These are phyloP conservation scores for Aricia agestis DNA, from an alignment of 1,140 invertebrate genomes.

Conservation along the genomic window DNA sequence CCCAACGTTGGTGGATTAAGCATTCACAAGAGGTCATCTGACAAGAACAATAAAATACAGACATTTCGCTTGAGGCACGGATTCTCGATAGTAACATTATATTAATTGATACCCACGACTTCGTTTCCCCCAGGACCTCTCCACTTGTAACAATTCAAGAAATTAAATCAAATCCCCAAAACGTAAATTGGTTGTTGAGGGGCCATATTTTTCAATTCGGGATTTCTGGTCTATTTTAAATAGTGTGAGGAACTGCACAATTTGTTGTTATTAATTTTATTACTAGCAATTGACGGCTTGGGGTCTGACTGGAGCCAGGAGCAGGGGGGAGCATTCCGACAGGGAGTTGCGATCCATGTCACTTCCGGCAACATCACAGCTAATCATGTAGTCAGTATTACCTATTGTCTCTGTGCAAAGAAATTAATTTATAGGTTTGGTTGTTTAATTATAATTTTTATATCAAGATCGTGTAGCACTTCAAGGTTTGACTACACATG, in stretches of 20 bases:
- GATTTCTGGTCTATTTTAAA: slow-evolving; percentile 18
- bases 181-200: neutral
- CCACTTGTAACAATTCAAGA: neutral
- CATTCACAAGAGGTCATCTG: too few relatives aligned
- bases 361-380: neutral
- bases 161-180: neutral
- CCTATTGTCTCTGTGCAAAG: too few relatives aligned
- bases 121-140: neutral
- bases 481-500: too few relatives aligned
- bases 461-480: too few relatives aligned
- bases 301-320: slow-evolving; percentile 4
- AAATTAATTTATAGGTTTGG: too few relatives aligned
- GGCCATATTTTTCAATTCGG: neutral
- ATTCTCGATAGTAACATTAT: neutral
- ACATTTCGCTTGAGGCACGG: too few relatives aligned
- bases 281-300: slow-evolving; percentile 32
- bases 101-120: neutral
- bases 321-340: neutral
- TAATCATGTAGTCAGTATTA: too few relatives aligned
- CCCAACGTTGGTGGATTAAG: too few relatives aligned
- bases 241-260: slow-evolving; percentile 24
- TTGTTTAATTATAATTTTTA: too few relatives aligned
- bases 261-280: slow-evolving; percentile 41
- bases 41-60: too few relatives aligned
- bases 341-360: neutral